A percentile compares a stretch with the other conserved stretches of the same genome.
phyloP scores from a whole-genome alignment of 64 coral and sea anemone species.

The Actinia tenebrosa region DNA sequence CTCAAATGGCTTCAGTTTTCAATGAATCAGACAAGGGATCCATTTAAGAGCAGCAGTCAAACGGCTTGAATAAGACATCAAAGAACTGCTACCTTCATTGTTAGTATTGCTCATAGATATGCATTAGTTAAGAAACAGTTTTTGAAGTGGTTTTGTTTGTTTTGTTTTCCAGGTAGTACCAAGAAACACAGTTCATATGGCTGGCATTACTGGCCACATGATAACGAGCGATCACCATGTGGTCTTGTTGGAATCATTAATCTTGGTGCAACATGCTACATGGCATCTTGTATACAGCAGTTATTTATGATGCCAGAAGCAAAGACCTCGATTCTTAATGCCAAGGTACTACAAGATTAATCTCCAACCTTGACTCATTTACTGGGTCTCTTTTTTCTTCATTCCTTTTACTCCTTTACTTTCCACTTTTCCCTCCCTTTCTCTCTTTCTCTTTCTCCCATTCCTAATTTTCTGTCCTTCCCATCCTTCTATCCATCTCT shows the following conservation, averaged over 20 bases:
- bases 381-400: too few species aligned
- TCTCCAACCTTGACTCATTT: background rate
- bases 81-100: too few species aligned
- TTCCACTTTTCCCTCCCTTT: too few species aligned
- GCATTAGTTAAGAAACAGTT: background rate
- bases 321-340: slow-evolving; percentile 83
- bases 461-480: background rate
- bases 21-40: too few species aligned
- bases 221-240: slow-evolving; percentile 88
- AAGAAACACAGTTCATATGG: slow-evolving; percentile 82
- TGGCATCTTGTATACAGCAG: slow-evolving; percentile 98
- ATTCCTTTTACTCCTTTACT: too few species aligned
- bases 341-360: slow-evolving; percentile 36
- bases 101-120: too few species aligned
- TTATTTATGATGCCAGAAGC: slow-evolving; percentile 98
- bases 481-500: too few species aligned
- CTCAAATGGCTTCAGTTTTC: too few species aligned
- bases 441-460: background rate
- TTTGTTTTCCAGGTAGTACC: slow-evolving; percentile 7
- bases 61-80: too few species aligned
- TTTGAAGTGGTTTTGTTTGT: background rate
- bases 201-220: slow-evolving; percentile 99
- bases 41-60: too few species aligned
- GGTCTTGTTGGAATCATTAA: slow-evolving; percentile 96
- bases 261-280: slow-evolving; percentile 96